A percentile compares a stretch with the other conserved stretches of the same genome.
phyloP scores from a whole-genome alignment of 2,797 vertebrate genomes.

The Hypotaenidia okinawae region DNA sequence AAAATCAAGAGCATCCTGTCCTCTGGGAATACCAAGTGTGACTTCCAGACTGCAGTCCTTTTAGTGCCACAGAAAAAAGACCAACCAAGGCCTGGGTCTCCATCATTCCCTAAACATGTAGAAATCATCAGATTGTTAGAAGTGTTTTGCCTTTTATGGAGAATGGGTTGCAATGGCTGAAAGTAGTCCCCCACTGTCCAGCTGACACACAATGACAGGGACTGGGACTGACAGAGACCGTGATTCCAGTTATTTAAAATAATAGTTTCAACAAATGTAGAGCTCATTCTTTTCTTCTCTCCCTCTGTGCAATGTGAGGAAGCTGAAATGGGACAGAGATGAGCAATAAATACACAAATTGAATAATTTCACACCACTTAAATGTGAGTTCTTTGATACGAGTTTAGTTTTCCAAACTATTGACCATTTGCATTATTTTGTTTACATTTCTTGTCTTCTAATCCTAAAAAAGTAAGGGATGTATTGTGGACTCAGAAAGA shows the following conservation, averaged over 20 bases:
- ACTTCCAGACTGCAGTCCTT: background rate
- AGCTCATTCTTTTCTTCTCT: background rate
- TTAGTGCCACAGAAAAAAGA: background rate
- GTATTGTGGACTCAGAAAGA: background rate
- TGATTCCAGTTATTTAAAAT: background rate
- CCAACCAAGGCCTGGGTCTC: background rate
- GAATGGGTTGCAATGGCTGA: background rate
- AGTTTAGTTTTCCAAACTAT: background rate
- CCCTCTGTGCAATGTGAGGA: background rate
- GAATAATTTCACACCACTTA: background rate
- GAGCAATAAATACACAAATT: background rate
- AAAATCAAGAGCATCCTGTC: background rate
- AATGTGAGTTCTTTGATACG: background rate
- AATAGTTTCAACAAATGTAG: background rate
- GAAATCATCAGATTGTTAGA: background rate
- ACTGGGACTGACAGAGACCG: background rate
- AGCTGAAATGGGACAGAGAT: background rate
- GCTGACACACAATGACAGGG: background rate
- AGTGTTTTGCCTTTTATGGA: background rate
- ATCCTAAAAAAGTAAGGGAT: background rate
- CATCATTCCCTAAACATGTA: background rate
- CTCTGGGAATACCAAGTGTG: background rate
- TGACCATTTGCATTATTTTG: background rate
- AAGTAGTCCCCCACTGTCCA: background rate
- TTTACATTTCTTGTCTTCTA: background rate